phyloP scores from a whole-genome alignment of 2,888 invertebrate species.

The Nemoura dubitans region DNA sequence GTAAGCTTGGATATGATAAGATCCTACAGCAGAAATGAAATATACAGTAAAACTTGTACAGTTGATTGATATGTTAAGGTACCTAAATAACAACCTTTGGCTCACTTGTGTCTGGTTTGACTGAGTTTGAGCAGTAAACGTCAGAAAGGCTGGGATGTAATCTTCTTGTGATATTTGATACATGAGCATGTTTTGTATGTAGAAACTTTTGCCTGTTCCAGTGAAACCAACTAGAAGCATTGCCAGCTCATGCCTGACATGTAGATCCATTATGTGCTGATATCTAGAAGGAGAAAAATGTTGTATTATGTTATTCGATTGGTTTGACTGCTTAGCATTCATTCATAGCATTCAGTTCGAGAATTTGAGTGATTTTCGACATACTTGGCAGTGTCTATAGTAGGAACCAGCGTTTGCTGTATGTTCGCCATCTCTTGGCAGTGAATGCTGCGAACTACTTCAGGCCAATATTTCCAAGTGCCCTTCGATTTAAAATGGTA shows the following conservation, averaged over 20 bases:
- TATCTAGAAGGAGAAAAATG: conserved; percentile 64
- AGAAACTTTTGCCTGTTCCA: conserved; percentile 88
- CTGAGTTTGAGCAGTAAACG: conserved; percentile 84
- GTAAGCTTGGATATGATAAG: conserved; percentile 75
- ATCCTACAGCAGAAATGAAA: conserved; percentile 60
- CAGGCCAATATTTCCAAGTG: conserved; percentile 87
- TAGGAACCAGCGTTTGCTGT: conserved; percentile 64
- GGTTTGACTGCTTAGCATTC: neutral
- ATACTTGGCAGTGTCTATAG: conserved; percentile 66
- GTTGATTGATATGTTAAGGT: too few relatives aligned
- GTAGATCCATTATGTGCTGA: conserved; percentile 76
- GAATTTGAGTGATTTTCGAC: conserved; percentile 33
- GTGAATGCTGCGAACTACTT: conserved; percentile 72
- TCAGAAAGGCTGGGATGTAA: conserved; percentile 80
- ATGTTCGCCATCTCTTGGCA: conserved; percentile 62
- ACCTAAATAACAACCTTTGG: neutral
- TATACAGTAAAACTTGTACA: too few relatives aligned
- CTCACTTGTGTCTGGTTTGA: conserved; percentile 79
- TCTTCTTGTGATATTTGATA: conserved; percentile 72
- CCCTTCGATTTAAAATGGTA: conserved; percentile 86
- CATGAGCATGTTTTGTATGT: conserved; percentile 77
- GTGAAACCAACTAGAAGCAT: conserved; percentile 83
- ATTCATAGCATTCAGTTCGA: neutral
- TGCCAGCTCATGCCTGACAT: conserved; percentile 75
- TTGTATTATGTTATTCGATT: neutral